phyloP scores from a whole-genome alignment of 1,140 invertebrate genomes.

The Sycophila sp. region DNA sequence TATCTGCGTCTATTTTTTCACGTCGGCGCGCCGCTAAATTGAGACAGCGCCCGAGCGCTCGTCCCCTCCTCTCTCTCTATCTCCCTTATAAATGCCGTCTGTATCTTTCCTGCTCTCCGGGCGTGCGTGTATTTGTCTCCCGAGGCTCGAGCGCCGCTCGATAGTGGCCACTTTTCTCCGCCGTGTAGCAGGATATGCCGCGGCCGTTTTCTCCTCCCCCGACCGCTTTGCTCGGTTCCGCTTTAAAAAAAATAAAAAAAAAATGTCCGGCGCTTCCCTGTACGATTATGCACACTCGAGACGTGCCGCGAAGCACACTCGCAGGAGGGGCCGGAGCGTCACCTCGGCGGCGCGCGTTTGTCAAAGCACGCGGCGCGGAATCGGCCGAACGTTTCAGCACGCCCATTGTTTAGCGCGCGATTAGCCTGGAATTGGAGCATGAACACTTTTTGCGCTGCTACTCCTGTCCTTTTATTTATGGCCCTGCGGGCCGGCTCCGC shows the following conservation, averaged over 20 bases:
- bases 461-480: neutral
- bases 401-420: conserved; percentile 16
- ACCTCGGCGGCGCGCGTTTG: neutral
- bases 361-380: neutral
- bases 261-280: too few relatives aligned
- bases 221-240: too few relatives aligned
- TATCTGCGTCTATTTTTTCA: conserved; percentile 27
- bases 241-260: too few relatives aligned
- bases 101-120: neutral
- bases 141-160: neutral
- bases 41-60: neutral
- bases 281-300: neutral
- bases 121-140: neutral
- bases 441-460: neutral
- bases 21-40: conserved; percentile 14
- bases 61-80: neutral
- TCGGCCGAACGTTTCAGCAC: conserved; percentile 14
- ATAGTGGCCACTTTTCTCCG: too few relatives aligned
- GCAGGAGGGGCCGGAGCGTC: neutral
- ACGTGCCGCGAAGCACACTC: neutral
- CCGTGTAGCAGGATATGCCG: too few relatives aligned
- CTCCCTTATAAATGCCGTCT: neutral
- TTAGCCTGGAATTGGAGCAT: conserved; percentile 22
- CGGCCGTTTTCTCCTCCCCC: neutral
- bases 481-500: too few relatives aligned